Conservation (phyloP, 2,113 vertebrate genomes). For the Ginglymostoma cirratum region DNA sequence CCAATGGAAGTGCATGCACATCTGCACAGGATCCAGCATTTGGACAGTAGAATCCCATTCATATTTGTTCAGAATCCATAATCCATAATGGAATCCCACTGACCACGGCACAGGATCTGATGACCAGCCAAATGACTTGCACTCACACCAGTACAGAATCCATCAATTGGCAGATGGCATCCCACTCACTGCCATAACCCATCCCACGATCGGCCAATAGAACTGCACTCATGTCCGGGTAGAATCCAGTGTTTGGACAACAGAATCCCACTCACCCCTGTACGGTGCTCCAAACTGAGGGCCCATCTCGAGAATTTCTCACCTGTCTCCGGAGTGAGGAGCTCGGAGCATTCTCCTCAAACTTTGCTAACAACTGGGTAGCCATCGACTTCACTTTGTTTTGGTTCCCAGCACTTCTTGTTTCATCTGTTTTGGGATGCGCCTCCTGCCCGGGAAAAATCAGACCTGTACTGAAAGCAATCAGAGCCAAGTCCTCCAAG, state of each 20-base stretch:
- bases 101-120: neutral
- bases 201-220: neutral
- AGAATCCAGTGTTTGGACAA: neutral
- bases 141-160: neutral
- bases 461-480: slow-evolving; percentile 57
- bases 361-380: slow-evolving; percentile 82
- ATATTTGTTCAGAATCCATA: neutral
- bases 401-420: slow-evolving; percentile 62
- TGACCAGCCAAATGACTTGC: neutral
- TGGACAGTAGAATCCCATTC: neutral
- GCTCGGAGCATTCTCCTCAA: slow-evolving; percentile 73
- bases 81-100: no score
- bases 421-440: slow-evolving; percentile 53
- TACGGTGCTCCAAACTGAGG: neutral
- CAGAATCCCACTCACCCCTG: neutral
- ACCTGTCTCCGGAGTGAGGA: slow-evolving; percentile 69
- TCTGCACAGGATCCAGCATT: neutral
- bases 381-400: slow-evolving; percentile 96
- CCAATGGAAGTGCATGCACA: neutral
- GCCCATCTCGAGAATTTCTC: slow-evolving; percentile 39
- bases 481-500: neutral
- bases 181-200: neutral
- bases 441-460: slow-evolving; percentile 54
- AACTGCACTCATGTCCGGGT: neutral
- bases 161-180: neutral